These are phyloP conservation scores for Bacillus rossius DNA, from an alignment of 1,140 invertebrate species.

Conservation along the genomic window DNA sequence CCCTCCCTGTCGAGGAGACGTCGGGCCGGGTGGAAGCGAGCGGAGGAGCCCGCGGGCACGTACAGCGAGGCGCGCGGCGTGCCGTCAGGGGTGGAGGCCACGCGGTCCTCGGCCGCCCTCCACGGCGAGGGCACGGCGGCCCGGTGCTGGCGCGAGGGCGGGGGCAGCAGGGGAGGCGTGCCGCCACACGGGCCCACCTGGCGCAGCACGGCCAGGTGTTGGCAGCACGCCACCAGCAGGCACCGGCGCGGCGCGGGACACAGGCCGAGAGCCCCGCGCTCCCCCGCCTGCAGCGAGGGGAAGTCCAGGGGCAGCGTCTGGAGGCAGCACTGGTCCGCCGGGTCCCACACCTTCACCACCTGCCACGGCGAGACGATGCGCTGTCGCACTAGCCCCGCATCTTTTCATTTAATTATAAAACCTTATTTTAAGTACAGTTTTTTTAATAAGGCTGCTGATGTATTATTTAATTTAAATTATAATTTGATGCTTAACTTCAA, in stretches of 20 bases:
- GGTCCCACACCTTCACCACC: constrained; percentile 48
- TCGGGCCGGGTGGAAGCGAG: too few relatives aligned
- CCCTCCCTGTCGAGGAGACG: too few relatives aligned
- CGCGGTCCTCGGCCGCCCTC: constrained; percentile 19
- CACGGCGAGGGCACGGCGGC: constrained; percentile 29
- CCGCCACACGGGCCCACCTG: neutral
- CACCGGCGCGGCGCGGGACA: constrained; percentile 42
- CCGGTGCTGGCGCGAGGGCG: constrained; percentile 25
- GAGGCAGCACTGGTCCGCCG: constrained; percentile 45
- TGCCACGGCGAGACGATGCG: too few relatives aligned
- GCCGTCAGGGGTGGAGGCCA: neutral
- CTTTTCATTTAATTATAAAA: too few relatives aligned
- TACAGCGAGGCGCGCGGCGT: neutral
- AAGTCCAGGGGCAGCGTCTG: constrained; percentile 47
- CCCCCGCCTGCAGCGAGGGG: constrained; percentile 44
- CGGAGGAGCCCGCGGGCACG: too few relatives aligned
- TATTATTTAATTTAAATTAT: too few relatives aligned
- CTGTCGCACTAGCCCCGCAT: too few relatives aligned
- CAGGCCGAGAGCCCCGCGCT: constrained; percentile 46
- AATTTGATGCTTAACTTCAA: too few relatives aligned
- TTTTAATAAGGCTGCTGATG: too few relatives aligned
- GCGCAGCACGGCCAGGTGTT: constrained; percentile 31
- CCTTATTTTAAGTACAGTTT: too few relatives aligned
- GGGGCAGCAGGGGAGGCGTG: constrained; percentile 21
- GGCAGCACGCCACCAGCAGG: constrained; percentile 41